Base-by-base conservation (phyloP, 2,888 invertebrate genomes). In the Maniola hyperantus region DNA sequence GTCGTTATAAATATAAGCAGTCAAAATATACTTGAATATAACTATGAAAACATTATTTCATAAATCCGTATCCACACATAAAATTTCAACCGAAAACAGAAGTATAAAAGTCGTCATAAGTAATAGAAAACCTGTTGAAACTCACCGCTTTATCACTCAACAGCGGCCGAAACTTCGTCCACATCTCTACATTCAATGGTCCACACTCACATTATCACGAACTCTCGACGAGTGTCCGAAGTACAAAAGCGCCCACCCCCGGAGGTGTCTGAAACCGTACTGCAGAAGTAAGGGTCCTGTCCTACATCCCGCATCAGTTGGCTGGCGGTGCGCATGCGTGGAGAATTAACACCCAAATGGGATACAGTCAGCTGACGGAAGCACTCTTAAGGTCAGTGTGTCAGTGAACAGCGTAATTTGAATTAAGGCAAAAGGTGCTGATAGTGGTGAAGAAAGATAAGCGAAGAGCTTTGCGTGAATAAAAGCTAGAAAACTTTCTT, bases 341-440 rank as follows among this genome's bases (percentile, higher is more conserved):
- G 69, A 55, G 50, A 65, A 65, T 65, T 67, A 67, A 66, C 70
- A 71, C 75, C 78, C 73, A 71, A 81, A 79, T 78, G 78, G 80
- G 83, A 82, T 79, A 74, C 72, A 73, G 82, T 88, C 89, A 89
- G 89, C 90, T 90, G 90, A 85, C 82, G 80, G 81, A 78, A 80
- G 79, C 76, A 80, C 82, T n/a, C n/a, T 82, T 87, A 85, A 86
- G 90, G 90, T 90, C 87, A 91, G 80, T 87, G 84, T 91, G 90
- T 89, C 88, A 88, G 74, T 77, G 51, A 44, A 66, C 61, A 60
- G 65, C 15, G 55, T 55, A 57, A 50, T 63, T 62, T 57, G 62
- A 66, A 58, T 66, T 62, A 34, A 51, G 66, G 50, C 18, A 6
- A n/a, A n/a, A 15, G 48, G 18, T 15, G 48, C 36, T 11, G 53